Evolutionary conservation across 2,797 vertebrate genomes (phyloP), one percentile per base, ranked within the genome.

Genomic region (Echiichthys vipera): DNA sequence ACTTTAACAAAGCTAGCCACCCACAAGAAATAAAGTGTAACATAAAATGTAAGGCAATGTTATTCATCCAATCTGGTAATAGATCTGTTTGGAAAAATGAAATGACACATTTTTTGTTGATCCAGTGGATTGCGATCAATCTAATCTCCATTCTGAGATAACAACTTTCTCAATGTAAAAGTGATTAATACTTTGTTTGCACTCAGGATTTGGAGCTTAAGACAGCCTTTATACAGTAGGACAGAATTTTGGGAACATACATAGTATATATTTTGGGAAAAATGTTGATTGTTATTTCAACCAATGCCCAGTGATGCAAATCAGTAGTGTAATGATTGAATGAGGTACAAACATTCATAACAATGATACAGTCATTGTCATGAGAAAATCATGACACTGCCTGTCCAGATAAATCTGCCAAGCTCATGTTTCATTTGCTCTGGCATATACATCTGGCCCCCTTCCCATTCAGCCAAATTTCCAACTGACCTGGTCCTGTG

Each of bases 201-300:
- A 10, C 20, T 34, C 7, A 17, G 53, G 15, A 59, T 55, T 45
- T 34, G 20, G 20, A 62, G 12, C 18, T 18, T 30, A 67, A 25
- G n/a, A 54, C 14, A 30, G 8, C n/a, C 10, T 39, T n/a, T 63
- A 18, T 45, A 58, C 10, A 58, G 61, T 9, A 39, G 4, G 37
- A 46, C 5, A 39, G 56, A 14, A 25, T 14, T 20, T 65, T 32
- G n/a, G 40, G 24, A 77, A 65, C 29, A 29, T 61, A 54, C 32
- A 11, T 5, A 25, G 18, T 20, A 14, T 45, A 61, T 57, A n/a
- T 43, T 74, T 24, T 15, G 37, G 40, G 46, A 14, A 20, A 65
- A 53, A 13, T 39, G 69, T 34, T 65, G 18, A 58, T 62, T 69
- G 54, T 49, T 34, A 53, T 45, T 42, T 49, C 29, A 70, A n/a